phyloP scores from a whole-genome alignment of 2,888 invertebrate species.

The Xestia sexstrigata region DNA sequence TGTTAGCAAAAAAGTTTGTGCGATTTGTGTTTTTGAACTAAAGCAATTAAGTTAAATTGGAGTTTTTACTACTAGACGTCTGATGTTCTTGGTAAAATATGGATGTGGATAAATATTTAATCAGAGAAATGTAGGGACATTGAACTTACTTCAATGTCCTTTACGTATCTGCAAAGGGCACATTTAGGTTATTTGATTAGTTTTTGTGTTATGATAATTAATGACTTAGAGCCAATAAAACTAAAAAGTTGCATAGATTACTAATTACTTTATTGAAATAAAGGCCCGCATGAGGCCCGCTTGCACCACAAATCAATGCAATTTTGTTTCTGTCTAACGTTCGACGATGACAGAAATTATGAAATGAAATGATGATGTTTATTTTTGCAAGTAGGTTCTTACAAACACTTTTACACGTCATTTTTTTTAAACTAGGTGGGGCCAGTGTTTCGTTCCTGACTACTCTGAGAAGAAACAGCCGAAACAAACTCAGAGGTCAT shows the following conservation, averaged over 20 bases:
- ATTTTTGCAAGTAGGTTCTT: too few species aligned
- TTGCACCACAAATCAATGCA: not conserved
- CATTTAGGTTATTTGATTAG: not conserved
- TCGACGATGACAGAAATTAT: not conserved
- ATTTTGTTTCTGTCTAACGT: not conserved
- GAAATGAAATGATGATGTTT: too few species aligned
- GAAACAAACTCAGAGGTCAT: too few species aligned
- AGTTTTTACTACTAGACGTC: slow-evolving; percentile 3
- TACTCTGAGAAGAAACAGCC: too few species aligned
- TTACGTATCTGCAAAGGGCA: not conserved
- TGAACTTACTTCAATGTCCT: not conserved
- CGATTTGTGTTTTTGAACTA: slow-evolving; percentile 17
- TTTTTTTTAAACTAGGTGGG: too few species aligned
- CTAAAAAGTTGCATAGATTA: not conserved
- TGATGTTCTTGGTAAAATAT: slow-evolving; percentile 3
- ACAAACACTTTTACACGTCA: too few species aligned
- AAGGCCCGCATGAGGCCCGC: too few species aligned
- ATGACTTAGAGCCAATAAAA: not conserved
- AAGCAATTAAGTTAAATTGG: not conserved
- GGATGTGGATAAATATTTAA: not conserved
- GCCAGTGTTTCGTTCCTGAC: too few species aligned
- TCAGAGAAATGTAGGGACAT: not conserved
- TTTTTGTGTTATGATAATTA: not conserved
- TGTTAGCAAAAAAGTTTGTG: slow-evolving; percentile 7
- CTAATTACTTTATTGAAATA: not conserved